Conservation (phyloP, 2,888 invertebrate genomes). For the Carcina quercana region DNA sequence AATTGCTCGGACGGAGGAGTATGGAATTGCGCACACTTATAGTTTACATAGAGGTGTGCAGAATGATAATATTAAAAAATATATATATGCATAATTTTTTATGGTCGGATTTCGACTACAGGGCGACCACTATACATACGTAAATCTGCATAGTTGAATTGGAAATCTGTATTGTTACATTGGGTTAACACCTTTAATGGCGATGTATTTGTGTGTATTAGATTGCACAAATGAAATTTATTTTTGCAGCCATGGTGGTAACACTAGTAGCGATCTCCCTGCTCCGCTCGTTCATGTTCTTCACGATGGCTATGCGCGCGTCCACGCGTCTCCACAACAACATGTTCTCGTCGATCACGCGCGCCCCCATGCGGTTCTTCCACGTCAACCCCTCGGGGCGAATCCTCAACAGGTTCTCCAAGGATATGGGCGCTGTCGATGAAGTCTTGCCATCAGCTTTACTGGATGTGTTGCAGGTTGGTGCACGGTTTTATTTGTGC, state of each 20-base stretch:
- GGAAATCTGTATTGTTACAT: no score
- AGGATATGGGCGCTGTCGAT: slow-evolving; percentile 87
- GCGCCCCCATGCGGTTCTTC: slow-evolving; percentile 90
- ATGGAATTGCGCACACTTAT: no score
- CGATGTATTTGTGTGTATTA: no score
- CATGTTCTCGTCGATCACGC: slow-evolving; percentile 89
- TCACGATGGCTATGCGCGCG: slow-evolving; percentile 80
- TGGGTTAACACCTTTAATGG: no score
- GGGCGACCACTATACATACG: no score
- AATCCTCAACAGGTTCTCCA: slow-evolving; percentile 91
- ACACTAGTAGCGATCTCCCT: slow-evolving; percentile 64
- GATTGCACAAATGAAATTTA: no score
- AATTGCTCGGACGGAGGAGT: no score
- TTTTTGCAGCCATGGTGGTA: slow-evolving; percentile 59
- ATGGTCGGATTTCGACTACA: no score
- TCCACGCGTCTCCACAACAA: slow-evolving; percentile 85
- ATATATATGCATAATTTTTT: no score
- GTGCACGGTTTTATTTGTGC: not conserved
- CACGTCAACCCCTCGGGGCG: slow-evolving; percentile 89
- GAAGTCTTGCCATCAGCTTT: slow-evolving; percentile 76
- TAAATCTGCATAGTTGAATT: no score
- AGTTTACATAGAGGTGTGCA: no score
- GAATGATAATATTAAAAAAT: no score
- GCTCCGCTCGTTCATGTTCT: slow-evolving; percentile 74
- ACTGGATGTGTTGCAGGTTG: slow-evolving; percentile 75